Evolutionary conservation across 2,888 invertebrate genomes (phyloP).

Genomic region (Phengaris arion): DNA sequence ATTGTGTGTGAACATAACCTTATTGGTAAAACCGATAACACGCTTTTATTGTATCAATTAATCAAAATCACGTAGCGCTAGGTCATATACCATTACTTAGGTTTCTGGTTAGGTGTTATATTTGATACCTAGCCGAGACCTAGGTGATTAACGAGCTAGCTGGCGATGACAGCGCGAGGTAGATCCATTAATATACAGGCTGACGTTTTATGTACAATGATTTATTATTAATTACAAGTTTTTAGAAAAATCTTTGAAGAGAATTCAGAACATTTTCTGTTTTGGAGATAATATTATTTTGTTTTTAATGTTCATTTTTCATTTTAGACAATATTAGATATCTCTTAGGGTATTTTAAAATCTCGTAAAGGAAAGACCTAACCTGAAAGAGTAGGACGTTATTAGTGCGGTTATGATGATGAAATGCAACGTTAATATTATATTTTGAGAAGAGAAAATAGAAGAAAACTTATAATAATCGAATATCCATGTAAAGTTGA

Average conservation of each 20-base stretch:
- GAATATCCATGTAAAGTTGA: too few species aligned
- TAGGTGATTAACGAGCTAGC: conserved; percentile 68
- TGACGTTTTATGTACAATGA: conserved; percentile 43
- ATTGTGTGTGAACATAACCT: not conserved
- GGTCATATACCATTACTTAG: conserved; percentile 40
- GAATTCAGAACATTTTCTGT: not conserved
- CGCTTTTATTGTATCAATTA: conserved; percentile 35
- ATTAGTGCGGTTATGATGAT: too few species aligned
- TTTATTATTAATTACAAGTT: conserved; percentile 24
- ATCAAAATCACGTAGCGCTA: conserved; percentile 38
- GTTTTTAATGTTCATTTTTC: too few species aligned
- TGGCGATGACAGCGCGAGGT: conserved; percentile 67
- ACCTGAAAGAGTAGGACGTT: too few species aligned
- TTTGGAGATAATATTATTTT: too few species aligned
- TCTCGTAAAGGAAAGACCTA: too few species aligned
- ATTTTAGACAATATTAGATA: too few species aligned
- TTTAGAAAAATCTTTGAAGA: not conserved
- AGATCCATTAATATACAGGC: conserved; percentile 55
- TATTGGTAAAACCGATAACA: not conserved
- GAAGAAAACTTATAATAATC: not conserved
- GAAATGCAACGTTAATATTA: too few species aligned
- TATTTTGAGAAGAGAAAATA: not conserved
- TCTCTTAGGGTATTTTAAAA: too few species aligned
- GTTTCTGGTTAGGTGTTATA: conserved; percentile 54
- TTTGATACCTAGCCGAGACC: conserved; percentile 55